Percentiles rank a stretch among this genome's conserved stretches.
These are phyloP conservation scores for Drosophila albomicans DNA, from an alignment of 1,140 invertebrate species.

Conservation along the genomic window DNA sequence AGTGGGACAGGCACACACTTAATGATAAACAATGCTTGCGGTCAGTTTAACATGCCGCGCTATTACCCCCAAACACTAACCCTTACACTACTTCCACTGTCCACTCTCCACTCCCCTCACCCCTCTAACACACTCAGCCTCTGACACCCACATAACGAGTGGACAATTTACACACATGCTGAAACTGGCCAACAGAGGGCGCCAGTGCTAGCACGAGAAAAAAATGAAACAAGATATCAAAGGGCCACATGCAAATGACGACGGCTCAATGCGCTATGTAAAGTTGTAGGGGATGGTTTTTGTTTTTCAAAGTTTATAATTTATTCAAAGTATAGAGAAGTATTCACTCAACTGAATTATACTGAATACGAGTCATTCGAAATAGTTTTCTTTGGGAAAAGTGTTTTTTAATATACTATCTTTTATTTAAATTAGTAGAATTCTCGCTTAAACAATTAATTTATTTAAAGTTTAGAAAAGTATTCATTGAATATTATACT, in stretches of 20 bases:
- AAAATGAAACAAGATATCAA: slow-evolving; percentile 31
- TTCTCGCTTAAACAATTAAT: too few species aligned
- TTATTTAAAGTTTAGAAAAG: too few species aligned
- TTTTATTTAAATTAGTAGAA: too few species aligned
- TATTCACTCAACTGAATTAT: too few species aligned
- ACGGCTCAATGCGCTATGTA: slow-evolving; percentile 15
- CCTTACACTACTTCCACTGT: background rate
- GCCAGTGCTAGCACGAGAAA: slow-evolving; percentile 8
- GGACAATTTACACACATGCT: slow-evolving; percentile 79
- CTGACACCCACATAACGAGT: slow-evolving; percentile 66
- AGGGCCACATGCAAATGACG: background rate
- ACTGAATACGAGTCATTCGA: too few species aligned
- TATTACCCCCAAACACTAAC: slow-evolving; percentile 74
- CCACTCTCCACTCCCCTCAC: background rate
- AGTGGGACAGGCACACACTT: slow-evolving; percentile 51
- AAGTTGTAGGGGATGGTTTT: background rate
- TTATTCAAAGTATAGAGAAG: too few species aligned
- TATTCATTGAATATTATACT: too few species aligned
- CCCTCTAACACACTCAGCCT: slow-evolving; percentile 8
- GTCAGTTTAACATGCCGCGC: slow-evolving; percentile 83
- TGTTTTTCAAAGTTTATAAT: too few species aligned
- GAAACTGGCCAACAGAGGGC: slow-evolving; percentile 60
- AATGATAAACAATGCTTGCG: slow-evolving; percentile 84
- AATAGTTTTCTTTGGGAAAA: too few species aligned
- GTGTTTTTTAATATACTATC: too few species aligned